phyloP scores from a whole-genome alignment of 2,888 invertebrate species.

The Cyclophora albipunctata region DNA sequence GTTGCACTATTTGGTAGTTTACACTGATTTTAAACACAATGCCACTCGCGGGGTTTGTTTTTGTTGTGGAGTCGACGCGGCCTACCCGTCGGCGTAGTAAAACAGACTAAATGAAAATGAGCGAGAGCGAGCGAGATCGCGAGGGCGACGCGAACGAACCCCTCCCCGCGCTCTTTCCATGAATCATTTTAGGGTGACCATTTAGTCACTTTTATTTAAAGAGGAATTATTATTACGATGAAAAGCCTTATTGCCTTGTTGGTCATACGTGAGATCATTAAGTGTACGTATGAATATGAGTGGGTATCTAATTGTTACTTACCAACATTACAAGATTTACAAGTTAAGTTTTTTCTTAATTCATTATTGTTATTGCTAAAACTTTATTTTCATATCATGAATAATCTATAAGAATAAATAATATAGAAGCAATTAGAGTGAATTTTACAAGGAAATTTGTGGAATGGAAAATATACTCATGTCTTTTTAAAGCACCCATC shows the following conservation, averaged over 20 bases:
- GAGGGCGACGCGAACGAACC: conserved; percentile 51
- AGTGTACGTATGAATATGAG: no score
- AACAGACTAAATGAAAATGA: conserved; percentile 56
- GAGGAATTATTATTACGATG: conserved; percentile 5
- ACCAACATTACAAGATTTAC: background rate
- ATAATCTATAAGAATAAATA: background rate
- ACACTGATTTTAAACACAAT: conserved; percentile 54
- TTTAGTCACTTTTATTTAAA: conserved; percentile 3
- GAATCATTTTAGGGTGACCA: conserved; percentile 40
- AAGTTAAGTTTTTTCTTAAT: background rate
- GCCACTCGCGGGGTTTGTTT: conserved; percentile 55
- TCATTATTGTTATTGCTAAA: background rate
- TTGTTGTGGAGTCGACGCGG: conserved; percentile 29
- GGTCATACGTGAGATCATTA: background rate
- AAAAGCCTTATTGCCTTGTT: no score
- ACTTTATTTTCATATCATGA: background rate
- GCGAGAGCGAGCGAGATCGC: conserved; percentile 37
- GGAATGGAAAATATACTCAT: no score
- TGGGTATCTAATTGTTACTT: no score
- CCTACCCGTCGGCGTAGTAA: conserved; percentile 32
- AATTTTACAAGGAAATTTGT: no score
- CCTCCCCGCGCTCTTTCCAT: conserved; percentile 31
- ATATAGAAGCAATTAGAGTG: background rate
- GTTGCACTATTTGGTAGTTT: conserved; percentile 32
- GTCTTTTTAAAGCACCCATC: no score